A percentile compares a stretch with the other conserved stretches of the same genome.
These are phyloP conservation scores for Rhyacophila evoluta DNA, from an alignment of 2,888 invertebrate species.

Conservation along the genomic window DNA sequence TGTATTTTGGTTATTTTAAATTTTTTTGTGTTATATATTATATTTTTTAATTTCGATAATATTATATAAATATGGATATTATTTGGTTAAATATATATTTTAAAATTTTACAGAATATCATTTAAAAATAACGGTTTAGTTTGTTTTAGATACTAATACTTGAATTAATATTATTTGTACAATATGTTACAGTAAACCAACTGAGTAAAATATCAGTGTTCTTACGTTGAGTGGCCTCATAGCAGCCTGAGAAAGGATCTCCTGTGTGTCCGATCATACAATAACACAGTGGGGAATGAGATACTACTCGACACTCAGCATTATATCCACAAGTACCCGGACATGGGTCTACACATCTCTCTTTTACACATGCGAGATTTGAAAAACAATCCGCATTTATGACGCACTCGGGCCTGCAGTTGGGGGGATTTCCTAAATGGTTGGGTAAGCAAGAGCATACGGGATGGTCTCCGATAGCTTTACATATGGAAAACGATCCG, in stretches of 20 bases:
- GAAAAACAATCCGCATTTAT: slow-evolving; percentile 69
- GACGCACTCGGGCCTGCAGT: slow-evolving; percentile 76
- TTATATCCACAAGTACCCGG: slow-evolving; percentile 69
- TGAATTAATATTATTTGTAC: neutral
- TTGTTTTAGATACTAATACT: neutral
- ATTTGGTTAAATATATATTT: neutral
- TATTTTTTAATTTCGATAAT: neutral
- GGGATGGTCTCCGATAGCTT: slow-evolving; percentile 66
- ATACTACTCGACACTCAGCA: slow-evolving; percentile 67
- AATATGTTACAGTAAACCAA: neutral
- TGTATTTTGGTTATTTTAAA: neutral
- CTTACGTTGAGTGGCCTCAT: slow-evolving; percentile 57
- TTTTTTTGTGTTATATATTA: neutral
- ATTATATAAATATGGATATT: neutral
- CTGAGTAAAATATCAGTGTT: neutral
- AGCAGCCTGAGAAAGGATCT: slow-evolving; percentile 74
- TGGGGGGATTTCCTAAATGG: slow-evolving; percentile 73
- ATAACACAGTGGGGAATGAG: slow-evolving; percentile 68
- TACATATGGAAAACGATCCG: slow-evolving; percentile 74
- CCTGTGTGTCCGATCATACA: slow-evolving; percentile 71
- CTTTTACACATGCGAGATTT: slow-evolving; percentile 67
- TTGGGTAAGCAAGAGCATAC: slow-evolving; percentile 73
- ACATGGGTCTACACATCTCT: slow-evolving; percentile 70
- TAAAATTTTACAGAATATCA: neutral
- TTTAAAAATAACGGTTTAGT: neutral